Base-by-base conservation (phyloP, 2,113 vertebrate species). In the Papio anubis region DNA sequence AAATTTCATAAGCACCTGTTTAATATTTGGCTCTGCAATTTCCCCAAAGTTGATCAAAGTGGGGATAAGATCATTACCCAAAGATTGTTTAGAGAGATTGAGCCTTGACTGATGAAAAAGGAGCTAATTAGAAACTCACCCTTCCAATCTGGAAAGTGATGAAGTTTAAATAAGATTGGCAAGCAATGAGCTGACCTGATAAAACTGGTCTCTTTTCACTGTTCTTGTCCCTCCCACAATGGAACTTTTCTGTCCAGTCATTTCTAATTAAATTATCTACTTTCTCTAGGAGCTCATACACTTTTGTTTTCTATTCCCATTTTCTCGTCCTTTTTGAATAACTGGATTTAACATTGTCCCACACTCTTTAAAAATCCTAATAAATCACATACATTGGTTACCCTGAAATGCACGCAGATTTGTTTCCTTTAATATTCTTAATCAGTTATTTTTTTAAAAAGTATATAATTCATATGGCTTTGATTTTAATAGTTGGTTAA, bases 81-180 rank as follows among this genome's bases (percentile, higher is more conserved):
- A 98, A 99, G 97, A 98, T 98, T 98, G 97, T 98, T 99, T 99
- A 92, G 97, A 98, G 97, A 98, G 95, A 95, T 61, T 97, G 93
- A 98, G 98, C 96, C 96, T 98, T 98, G 97, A 98, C 97, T 98
- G 98, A 97, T 98, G 98, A 97, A 98, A 98, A 98, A 98, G 97
- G 93, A 98, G 97, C 96, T 99, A 98, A 98, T 98, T 99, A 98
- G 97, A 96, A 96, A 97, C 84, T 98, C 98, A 98, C 98, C 98
- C 98, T 98, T 98, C 98, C 98, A 98, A 98, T 99, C 98, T 98
- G 98, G 97, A 96, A 97, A 98, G 98, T 94, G 96, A 98, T 98
- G 97, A 98, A 98, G 97, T 98, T 98, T 98, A 98, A 98, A 98
- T 98, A 98, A 99, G 98, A 98, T 97, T 98, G 97, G 97, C 97